Percentiles rank a stretch among this genome's conserved stretches.
These are phyloP conservation scores for Proales similis DNA, from an alignment of 1,140 invertebrate species.

Conservation along the genomic window DNA sequence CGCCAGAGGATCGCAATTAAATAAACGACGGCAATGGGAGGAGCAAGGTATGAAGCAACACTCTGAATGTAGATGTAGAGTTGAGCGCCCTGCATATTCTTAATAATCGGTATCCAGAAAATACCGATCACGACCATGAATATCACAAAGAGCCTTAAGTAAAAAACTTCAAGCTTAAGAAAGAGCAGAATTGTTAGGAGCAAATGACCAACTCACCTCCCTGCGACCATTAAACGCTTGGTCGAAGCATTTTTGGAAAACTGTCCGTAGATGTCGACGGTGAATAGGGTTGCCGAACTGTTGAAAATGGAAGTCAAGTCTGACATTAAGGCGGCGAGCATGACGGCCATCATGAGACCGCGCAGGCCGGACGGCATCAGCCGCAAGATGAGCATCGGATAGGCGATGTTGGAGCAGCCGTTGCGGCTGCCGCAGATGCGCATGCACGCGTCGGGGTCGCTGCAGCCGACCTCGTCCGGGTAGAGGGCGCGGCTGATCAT, in stretches of 20 bases:
- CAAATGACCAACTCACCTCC: constrained; percentile 53
- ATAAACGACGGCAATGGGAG: constrained; percentile 56
- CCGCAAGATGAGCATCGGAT: constrained; percentile 55
- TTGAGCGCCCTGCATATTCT: constrained; percentile 55
- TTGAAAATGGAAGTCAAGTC: constrained; percentile 58
- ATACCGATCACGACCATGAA: constrained; percentile 54
- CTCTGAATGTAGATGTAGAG: constrained; percentile 57
- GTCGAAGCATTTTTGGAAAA: constrained; percentile 45
- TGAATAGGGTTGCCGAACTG: constrained; percentile 56
- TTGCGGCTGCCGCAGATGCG: constrained; percentile 50
- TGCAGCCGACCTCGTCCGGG: constrained; percentile 54
- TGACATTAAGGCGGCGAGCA: constrained; percentile 57
- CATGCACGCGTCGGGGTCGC: constrained; percentile 50
- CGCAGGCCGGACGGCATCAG: constrained; percentile 53
- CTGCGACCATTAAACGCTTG: constrained; percentile 55
- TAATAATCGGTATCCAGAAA: constrained; percentile 56
- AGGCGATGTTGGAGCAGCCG: constrained; percentile 57
- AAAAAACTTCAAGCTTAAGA: constrained; percentile 3
- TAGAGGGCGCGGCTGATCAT: constrained; percentile 52
- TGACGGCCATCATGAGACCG: constrained; percentile 57
- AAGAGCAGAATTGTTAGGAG: too few relatives aligned
- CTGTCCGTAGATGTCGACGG: constrained; percentile 54
- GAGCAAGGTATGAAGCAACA: constrained; percentile 55
- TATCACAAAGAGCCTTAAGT: constrained; percentile 51
- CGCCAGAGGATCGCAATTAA: constrained; percentile 54